phyloP scores from a whole-genome alignment of 2,888 invertebrate species.

The Agapostemon virescens region DNA sequence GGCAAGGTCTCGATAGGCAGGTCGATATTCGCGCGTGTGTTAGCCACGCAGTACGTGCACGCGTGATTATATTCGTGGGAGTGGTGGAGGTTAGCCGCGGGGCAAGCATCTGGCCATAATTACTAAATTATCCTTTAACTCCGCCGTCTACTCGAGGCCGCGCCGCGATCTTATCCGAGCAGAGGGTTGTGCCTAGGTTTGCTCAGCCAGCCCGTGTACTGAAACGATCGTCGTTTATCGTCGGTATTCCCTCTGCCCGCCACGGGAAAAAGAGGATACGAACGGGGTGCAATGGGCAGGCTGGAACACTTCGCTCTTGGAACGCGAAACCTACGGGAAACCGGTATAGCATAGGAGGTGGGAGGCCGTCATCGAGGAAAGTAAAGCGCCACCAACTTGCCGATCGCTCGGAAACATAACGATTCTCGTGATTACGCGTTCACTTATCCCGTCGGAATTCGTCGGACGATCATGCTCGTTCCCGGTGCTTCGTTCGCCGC shows the following conservation, averaged over 20 bases:
- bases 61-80: constrained; percentile 59
- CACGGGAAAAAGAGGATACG: neutral
- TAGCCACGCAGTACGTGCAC: constrained; percentile 20
- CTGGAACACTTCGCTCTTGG: constrained; percentile 31
- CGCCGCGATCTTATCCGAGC: constrained; percentile 70
- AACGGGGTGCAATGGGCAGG: constrained; percentile 6
- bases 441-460: neutral
- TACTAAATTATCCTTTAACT: constrained; percentile 79
- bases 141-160: constrained; percentile 69
- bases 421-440: constrained; percentile 26
- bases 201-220: constrained; percentile 54
- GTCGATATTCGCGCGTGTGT: constrained; percentile 32
- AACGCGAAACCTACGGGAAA: constrained; percentile 43
- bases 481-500: neutral
- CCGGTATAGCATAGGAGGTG: constrained; percentile 18
- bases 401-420: constrained; percentile 16
- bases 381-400: constrained; percentile 28
- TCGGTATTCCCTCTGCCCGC: constrained; percentile 36
- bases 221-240: constrained; percentile 68
- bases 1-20: neutral
- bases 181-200: constrained; percentile 65
- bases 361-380: constrained; percentile 38
- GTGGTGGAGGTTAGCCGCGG: constrained; percentile 67
- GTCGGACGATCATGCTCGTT: neutral
- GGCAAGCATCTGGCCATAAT: constrained; percentile 78